phyloP scores from a whole-genome alignment of 2,113 vertebrate genomes.

The Sterna hirundo region DNA sequence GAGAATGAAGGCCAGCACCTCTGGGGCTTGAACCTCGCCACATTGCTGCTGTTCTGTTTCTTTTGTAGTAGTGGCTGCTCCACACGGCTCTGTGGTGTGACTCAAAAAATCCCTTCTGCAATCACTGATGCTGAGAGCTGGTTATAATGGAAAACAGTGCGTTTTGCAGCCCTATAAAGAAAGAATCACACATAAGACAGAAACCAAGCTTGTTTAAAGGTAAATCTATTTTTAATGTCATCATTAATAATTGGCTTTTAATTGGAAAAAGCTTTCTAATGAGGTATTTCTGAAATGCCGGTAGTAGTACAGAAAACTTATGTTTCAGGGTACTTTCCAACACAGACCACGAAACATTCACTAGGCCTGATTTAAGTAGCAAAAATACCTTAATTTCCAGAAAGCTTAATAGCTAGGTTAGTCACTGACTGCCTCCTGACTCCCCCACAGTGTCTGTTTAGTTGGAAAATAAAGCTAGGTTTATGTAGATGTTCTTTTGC shows the following conservation, averaged over 20 bases:
- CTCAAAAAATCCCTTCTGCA: background rate
- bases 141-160: background rate
- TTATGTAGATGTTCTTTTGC: conserved; percentile 23
- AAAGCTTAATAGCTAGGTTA: background rate
- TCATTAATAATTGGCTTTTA: conserved; percentile 53
- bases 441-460: conserved; percentile 25
- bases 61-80: background rate
- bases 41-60: background rate
- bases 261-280: conserved; percentile 62
- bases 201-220: conserved; percentile 49
- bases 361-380: conserved; percentile 11
- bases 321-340: conserved; percentile 5
- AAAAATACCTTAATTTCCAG: conserved; percentile 40
- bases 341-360: conserved; percentile 29
- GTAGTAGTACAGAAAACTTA: background rate
- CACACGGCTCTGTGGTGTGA: background rate
- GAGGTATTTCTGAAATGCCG: conserved; percentile 32
- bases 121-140: background rate
- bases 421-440: conserved; percentile 22
- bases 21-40: background rate
- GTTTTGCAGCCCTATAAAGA: background rate
- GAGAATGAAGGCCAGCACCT: background rate
- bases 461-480: conserved; percentile 62
- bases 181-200: background rate
- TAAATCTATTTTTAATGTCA: conserved; percentile 61